Percentiles rank a stretch among this genome's conserved stretches.
Evolutionary conservation across 2,797 vertebrate genomes (phyloP).

Genomic region (Danio choprae): DNA sequence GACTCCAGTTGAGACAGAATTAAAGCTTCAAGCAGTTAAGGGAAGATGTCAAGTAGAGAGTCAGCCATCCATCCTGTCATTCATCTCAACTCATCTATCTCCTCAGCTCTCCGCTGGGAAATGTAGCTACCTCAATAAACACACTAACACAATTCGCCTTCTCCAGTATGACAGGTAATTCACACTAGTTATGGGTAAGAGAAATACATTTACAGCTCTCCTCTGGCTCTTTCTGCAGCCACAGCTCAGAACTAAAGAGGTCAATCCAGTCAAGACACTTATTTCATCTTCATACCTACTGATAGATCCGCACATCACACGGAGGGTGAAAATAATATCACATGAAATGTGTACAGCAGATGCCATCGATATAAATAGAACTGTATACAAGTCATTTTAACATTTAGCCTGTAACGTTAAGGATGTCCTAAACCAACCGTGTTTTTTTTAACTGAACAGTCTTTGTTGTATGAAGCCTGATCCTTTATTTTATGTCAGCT

Average conservation of each 20-base stretch:
- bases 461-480: too few relatives aligned
- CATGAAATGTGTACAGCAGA: background rate
- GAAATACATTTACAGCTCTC: constrained; percentile 49
- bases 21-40: constrained; percentile 37
- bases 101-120: constrained; percentile 41
- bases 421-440: too few relatives aligned
- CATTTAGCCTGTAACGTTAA: background rate
- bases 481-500: too few relatives aligned
- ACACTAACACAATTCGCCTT: constrained; percentile 41
- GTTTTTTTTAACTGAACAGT: too few relatives aligned
- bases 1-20: constrained; percentile 32
- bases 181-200: constrained; percentile 47
- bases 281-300: constrained; percentile 21
- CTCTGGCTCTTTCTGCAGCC: constrained; percentile 24
- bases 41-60: constrained; percentile 29
- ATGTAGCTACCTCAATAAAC: constrained; percentile 47
- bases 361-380: background rate
- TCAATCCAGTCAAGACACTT: constrained; percentile 27
- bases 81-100: constrained; percentile 46
- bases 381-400: background rate
- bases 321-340: background rate
- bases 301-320: background rate
- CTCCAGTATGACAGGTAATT: constrained; percentile 43
- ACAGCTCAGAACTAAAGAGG: constrained; percentile 13
- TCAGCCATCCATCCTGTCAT: constrained; percentile 44